Evolutionary conservation across 1,140 invertebrate genomes (phyloP), one percentile per base, ranked within the genome.

Genomic region (Chrysopa pallens): DNA sequence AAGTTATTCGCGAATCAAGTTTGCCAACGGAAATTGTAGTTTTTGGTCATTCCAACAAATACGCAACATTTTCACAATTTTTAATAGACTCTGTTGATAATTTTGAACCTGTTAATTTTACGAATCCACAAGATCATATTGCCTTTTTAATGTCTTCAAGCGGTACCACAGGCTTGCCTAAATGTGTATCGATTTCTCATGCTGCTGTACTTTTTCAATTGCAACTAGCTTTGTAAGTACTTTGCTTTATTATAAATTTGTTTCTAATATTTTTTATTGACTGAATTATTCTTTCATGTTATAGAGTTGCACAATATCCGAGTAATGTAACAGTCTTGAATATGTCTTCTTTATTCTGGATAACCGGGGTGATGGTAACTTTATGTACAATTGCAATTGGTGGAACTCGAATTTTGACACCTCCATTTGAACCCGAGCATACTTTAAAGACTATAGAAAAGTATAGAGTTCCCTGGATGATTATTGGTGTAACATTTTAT

Each of bases 91-190:
- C 27, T 23, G 4, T 4, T 4, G 12, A 12, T 23, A 17, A 39
- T 11, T 39, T 50, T 9, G 27, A 42, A 42, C 13, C 48, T 7
- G 6, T 11, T 6, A 17, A 36, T n/a, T 46, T 54, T 2, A 36
- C 29, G 47, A 53, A 62, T 17, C 41, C 31, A 6, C n/a, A 38
- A 17, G 46, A 44, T 6, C 51, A 55, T 36, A 60, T 58, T 1
- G 54, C 56, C 14, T 46, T 64, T n/a, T 61, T 73, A 46, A 52
- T 68, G 0, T 69, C 59, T 47, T 73, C 80, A 1, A 84, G 79
- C 48, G 83, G 83, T n/a, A 86, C 84, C 2, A 85, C 82, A 28
- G 82, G 85, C 29, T 58, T 73, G 12, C 78, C 84, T 0, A 88
- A 88, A 63, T 83, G 82, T 17, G 84, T 83, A 0, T 72, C 74